These are phyloP conservation scores for Anseranas semipalmata DNA, from an alignment of 2,113 vertebrate species.

Conservation along the genomic window DNA sequence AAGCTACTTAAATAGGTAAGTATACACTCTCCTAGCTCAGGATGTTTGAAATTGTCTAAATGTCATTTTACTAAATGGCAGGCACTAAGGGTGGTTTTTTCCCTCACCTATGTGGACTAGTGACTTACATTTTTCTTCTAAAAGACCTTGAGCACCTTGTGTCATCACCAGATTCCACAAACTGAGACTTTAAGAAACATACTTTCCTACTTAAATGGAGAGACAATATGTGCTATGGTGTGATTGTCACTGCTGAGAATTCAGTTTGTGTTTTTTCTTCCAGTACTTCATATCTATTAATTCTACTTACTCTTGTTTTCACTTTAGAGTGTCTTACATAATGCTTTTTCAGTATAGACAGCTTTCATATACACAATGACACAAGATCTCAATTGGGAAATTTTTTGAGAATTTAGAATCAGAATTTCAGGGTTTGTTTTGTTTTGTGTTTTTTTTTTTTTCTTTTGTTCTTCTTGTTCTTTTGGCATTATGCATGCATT, in stretches of 20 bases:
- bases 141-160: accelerated
- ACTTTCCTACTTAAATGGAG: neutral
- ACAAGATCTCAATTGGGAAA: neutral
- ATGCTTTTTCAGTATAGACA: neutral
- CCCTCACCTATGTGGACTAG: neutral
- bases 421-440: neutral
- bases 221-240: neutral
- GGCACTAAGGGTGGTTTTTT: neutral
- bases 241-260: neutral
- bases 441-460: neutral
- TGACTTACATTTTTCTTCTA: neutral
- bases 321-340: neutral
- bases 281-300: neutral
- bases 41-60: neutral
- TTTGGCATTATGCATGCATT: neutral
- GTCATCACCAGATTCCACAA: neutral
- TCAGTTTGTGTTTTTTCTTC: neutral
- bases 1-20: neutral
- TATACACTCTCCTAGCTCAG: neutral
- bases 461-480: too few relatives aligned
- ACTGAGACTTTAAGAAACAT: neutral
- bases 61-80: neutral
- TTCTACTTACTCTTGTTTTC: neutral
- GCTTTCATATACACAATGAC: neutral
- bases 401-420: neutral